These are phyloP conservation scores for Heteromormyrus szaboi DNA, from an alignment of 2,797 vertebrate genomes.

Conservation along the genomic window DNA sequence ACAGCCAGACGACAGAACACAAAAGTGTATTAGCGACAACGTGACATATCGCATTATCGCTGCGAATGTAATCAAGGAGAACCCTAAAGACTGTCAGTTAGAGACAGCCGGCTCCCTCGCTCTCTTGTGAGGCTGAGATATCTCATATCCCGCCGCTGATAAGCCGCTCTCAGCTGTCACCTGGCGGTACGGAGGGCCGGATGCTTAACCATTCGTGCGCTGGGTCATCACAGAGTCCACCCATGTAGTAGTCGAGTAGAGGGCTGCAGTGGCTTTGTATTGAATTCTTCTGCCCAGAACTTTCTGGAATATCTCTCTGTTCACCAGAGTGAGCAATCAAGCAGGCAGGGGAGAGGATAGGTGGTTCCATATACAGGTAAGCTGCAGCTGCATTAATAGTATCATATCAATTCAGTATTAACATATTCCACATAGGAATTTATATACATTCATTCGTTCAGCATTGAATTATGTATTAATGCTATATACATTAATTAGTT, in stretches of 20 bases:
- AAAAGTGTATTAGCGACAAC: constrained; percentile 86
- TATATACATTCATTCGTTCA: background rate
- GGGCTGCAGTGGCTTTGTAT: background rate
- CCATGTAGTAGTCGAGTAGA: background rate
- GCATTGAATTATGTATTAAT: background rate
- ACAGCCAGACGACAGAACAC: constrained; percentile 96
- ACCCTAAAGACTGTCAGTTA: constrained; percentile 87
- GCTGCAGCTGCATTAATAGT: background rate
- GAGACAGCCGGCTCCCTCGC: constrained; percentile 81
- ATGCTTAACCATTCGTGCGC: constrained; percentile 31
- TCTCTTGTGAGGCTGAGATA: constrained; percentile 79
- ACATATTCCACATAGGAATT: background rate
- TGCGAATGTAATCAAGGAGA: constrained; percentile 97
- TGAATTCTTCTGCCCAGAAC: background rate
- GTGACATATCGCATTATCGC: constrained; percentile 98
- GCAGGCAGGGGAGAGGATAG: background rate
- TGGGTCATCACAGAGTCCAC: constrained; percentile 16
- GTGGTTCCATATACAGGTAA: background rate
- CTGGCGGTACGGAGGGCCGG: constrained; percentile 56
- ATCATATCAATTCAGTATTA: background rate
- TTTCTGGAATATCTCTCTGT: background rate
- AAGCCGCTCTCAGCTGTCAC: constrained; percentile 71
- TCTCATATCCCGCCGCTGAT: constrained; percentile 84
- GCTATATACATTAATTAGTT: background rate
- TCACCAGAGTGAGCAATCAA: background rate